Evolutionary conservation across 64 coral and sea anemone genomes (phyloP), one percentile per base, ranked within the genome.

Genomic region (Actinia tenebrosa): DNA sequence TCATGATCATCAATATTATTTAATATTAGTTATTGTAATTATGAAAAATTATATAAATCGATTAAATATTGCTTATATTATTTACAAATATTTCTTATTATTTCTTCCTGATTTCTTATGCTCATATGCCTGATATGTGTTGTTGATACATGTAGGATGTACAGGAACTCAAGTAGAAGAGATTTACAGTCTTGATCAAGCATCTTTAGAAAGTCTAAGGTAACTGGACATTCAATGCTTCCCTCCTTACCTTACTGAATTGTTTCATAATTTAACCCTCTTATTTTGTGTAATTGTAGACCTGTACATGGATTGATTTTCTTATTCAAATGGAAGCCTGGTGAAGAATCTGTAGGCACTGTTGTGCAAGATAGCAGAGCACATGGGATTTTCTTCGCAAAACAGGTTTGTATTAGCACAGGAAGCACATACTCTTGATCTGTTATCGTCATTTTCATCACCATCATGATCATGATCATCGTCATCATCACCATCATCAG

Each of bases 251-350:
- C 56, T 58, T 58, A 11, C 15, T 58, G 10, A 11, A 58, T 58
- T 58, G 56, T 58, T 58, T 11, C 13, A 58, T 58, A 16, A 58
- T 58, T 58, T 7, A 14, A 11, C 2, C 15, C 2, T 58, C 15
- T 58, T 58, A 58, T 11, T 11, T 55, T 55, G 53, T 64, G 5
- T 64, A 63, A 63, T 72, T 42, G 10, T 79, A 99, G 97, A 63
- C 97, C 97, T 85, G 93, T 99, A 78, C 93, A 95, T 99, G 97
- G 97, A 56, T 75, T 99, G 3, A 93, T 99, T 71, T 99, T 99
- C 86, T 86, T 99, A 55, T 99, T 99, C 59, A 99, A 99, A 86
- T 99, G 97, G 97, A 89, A 92, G 71, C 80, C 93, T 58, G 97
- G 97, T 26, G 97, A 99, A 79, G 97, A 99, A 79, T 91, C 97